phyloP scores from a whole-genome alignment of 2,113 vertebrate species.

The Nothoprocta pentlandii region DNA sequence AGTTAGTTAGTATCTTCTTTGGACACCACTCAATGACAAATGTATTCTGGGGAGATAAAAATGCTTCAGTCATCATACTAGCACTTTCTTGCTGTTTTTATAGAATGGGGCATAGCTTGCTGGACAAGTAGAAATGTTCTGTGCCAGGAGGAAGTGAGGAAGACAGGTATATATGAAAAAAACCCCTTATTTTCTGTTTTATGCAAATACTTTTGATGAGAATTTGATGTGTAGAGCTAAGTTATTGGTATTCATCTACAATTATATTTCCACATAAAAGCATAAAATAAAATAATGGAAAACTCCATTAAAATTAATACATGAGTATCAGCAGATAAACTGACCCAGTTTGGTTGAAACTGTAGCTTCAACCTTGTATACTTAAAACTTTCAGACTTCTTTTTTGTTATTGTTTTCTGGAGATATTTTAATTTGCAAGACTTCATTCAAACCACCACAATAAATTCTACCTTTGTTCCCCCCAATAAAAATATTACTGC shows the following conservation, averaged over 20 bases:
- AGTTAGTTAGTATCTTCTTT: not conserved
- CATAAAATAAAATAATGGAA: not conserved
- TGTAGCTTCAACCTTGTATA: not conserved
- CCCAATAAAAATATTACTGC: not conserved
- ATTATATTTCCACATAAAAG: not conserved
- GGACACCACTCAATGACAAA: not conserved
- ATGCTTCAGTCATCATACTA: not conserved
- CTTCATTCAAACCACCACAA: not conserved
- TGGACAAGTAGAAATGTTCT: not conserved
- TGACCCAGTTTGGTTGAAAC: not conserved
- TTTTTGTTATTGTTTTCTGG: not conserved
- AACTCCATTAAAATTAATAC: not conserved
- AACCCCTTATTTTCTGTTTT: not conserved
- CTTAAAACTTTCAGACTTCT: not conserved
- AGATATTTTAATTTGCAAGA: not conserved
- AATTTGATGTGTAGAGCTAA: not conserved
- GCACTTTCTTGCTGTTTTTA: not conserved
- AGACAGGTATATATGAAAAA: not conserved
- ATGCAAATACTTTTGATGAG: rapidly evolving
- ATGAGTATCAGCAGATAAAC: not conserved
- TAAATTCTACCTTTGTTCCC: not conserved
- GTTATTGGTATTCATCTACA: not conserved
- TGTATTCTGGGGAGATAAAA: not conserved
- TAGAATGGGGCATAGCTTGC: not conserved
- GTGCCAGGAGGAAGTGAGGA: not conserved